Percentiles rank a stretch among this genome's conserved stretches.
phyloP scores from a whole-genome alignment of 2,113 vertebrate genomes.

The Callipepla californica region DNA sequence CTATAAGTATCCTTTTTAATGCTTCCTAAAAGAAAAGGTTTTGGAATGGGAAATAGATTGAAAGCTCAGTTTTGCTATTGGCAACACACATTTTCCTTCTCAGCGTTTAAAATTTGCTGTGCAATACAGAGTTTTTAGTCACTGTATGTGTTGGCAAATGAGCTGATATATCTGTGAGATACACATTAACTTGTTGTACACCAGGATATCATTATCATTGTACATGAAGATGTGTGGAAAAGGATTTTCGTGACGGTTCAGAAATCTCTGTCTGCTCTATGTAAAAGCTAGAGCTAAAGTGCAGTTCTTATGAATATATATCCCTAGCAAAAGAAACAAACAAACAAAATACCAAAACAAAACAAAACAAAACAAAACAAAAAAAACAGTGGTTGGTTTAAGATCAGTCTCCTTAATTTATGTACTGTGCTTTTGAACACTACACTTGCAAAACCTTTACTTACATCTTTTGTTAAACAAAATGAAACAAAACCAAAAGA shows the following conservation, averaged over 20 bases:
- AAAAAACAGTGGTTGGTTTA: background rate
- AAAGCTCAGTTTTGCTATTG: background rate
- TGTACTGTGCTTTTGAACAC: background rate
- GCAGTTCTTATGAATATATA: background rate
- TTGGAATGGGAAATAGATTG: background rate
- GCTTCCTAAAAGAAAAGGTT: background rate
- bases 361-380: too few species aligned
- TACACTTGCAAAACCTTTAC: background rate
- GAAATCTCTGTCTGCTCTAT: background rate
- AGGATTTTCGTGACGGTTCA: background rate
- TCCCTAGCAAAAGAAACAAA: background rate
- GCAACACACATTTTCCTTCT: background rate
- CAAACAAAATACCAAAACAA: too few species aligned
- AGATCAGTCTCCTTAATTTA: background rate
- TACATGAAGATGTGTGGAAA: background rate
- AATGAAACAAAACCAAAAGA: background rate
- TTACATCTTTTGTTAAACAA: background rate
- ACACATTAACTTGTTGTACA: background rate
- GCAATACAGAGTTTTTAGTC: background rate
- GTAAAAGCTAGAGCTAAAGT: background rate
- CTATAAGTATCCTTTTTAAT: background rate
- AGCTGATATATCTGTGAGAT: background rate
- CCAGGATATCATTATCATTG: background rate
- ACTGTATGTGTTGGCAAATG: background rate
- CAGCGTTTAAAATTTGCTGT: background rate